A percentile compares a stretch with the other conserved stretches of the same genome.
Evolutionary conservation across 2,113 vertebrate species (phyloP).

Genomic region (Hucho hucho): DNA sequence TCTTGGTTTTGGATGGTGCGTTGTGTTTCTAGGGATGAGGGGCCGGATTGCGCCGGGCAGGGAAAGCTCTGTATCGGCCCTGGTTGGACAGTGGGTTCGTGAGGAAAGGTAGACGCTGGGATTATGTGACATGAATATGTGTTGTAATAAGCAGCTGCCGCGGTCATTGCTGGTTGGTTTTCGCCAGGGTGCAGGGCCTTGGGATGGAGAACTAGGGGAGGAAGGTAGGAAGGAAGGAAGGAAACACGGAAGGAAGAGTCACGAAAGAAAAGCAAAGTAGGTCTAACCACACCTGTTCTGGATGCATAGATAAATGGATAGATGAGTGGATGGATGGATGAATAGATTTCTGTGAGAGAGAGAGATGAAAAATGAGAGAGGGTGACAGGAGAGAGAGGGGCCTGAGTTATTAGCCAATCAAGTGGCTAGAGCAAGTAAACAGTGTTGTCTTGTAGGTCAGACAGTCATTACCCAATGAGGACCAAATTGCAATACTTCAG

Average conservation of each 20-base stretch:
- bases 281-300: constrained; percentile 59
- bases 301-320: too few species aligned
- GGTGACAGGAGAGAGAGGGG: background rate
- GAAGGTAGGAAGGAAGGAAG: background rate
- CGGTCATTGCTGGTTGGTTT: constrained; percentile 64
- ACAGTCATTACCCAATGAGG: background rate
- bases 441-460: constrained; percentile 25
- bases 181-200: constrained; percentile 61
- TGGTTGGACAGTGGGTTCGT: constrained; percentile 54
- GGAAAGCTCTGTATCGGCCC: constrained; percentile 21
- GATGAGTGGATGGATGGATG: background rate
- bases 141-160: constrained; percentile 57
- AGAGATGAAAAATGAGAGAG: background rate
- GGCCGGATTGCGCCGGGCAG: constrained; percentile 44
- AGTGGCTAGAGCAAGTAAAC: background rate
- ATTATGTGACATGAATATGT: constrained; percentile 74
- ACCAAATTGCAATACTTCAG: too few species aligned
- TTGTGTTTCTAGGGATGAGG: constrained; percentile 51
- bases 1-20: constrained; percentile 57
- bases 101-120: constrained; percentile 58
- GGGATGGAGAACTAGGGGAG: background rate
- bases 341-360: background rate
- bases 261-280: constrained; percentile 44
- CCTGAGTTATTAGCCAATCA: background rate
- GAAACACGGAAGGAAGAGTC: constrained; percentile 11